Evolutionary conservation across 2,113 vertebrate genomes (phyloP), one percentile per base, ranked within the genome.

Genomic region (Felis chaus): DNA sequence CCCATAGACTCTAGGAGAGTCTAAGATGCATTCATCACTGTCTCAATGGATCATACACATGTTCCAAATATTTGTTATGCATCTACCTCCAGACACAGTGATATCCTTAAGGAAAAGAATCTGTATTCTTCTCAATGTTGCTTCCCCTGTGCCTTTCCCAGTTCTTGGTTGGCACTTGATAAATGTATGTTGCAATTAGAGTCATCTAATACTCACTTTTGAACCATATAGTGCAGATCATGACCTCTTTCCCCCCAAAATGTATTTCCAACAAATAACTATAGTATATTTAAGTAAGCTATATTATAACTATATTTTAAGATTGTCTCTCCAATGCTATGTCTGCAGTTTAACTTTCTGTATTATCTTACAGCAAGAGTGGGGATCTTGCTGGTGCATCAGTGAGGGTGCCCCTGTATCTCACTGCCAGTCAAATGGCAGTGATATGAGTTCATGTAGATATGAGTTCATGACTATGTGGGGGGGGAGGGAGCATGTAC

Each of bases 261-360:
- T 68, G n/a, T 73, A 89, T 91, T 95, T 89, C n/a, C 27, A 92
- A 7, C 5, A 94, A 92, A 69, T 81, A 95, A 86, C 63, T 79
- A 41, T 65, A 82, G 16, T 76, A 19, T 95, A 55, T 74, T 57
- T 82, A 86, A 71, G 27, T 13, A 69, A 82, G 23, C 21, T 89
- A 1, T 66, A 66, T 95, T 95, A 14, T 73, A 83, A 63, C 66
- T 5, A 71, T 29, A 5, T 39, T 95, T 94, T 83, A 53, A 89
- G 57, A 78, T 36, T 88, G 5, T 29, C 27, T 93, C 41, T 91
- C 61, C 76, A 87, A 36, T 7, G 29, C 23, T 31, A 45, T 15
- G 29, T 96, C 82, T 83, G 33, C 25, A 55, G 73, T 61, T 95
- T 97, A 86, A 89, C 36, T 29, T 87, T 68, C 23, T n/a, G 0